Evolutionary conservation across 2,888 invertebrate species (phyloP), one percentile per base, ranked within the genome.

Genomic region (Hipparchia semele): DNA sequence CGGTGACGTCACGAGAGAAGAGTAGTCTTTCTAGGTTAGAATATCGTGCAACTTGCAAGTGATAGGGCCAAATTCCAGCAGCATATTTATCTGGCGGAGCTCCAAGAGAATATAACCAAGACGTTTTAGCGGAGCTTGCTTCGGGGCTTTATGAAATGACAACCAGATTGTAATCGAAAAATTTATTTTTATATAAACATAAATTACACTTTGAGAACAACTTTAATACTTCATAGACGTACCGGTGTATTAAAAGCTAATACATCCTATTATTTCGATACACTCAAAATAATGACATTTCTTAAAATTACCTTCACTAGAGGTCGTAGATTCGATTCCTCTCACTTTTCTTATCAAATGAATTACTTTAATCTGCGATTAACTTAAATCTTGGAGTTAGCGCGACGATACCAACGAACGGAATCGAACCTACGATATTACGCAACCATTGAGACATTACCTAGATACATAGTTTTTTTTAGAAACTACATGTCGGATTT

Each of bases 131-230:
- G 5, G 39, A 49, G 3, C 2, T 49, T 6, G 49, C 49, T 4
- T 2, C 49, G 3, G 7, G 49, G 0, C n/a, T 9, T 3, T 12
- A 10, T 12, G 4, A 8, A 58, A 58, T 58, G 9, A 58, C 13
- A 13, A 6, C 13, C 6, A n/a, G 12, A 7, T 56, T 33, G 33
- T 53, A 1, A 33, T 23, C 7, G 56, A 49, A 6, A 46, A 65
- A 64, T 64, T 56, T 45, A 39, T 58, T 58, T 58, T n/a, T 65
- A 4, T 39, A 65, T 3, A 53, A 65, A 65, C 65, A 65, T 65
- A 65, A 65, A 65, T 65, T 65, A 65, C 64, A 64, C 64, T 65
- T 65, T 65, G 53, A 53, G 65, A 65, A 65, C 10, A 65, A 33
- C 65, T 65, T 65, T 65, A 65, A 65, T 65, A 65, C 65, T 65